Evolutionary conservation across 2,113 vertebrate species (phyloP), one percentile per base, ranked within the genome.

Genomic region (Campylorhamphus procurvoides): DNA sequence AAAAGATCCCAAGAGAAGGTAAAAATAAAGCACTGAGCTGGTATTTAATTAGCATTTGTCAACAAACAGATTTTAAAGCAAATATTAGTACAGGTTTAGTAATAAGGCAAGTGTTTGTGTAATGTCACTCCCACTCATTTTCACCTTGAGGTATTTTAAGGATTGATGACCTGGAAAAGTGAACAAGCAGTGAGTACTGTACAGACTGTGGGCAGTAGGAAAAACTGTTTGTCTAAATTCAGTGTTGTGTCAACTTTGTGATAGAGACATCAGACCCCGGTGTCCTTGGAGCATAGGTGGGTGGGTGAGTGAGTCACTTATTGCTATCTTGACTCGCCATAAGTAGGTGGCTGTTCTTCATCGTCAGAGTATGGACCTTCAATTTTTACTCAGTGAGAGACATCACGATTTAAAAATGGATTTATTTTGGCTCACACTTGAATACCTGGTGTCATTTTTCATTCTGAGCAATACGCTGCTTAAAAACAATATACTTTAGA

Each of bases 261-360:
- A 89, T 16, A 84, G 52, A 93, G 73, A 75, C 73, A 59, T 74
- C 56, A 63, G 84, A 39, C 60, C 60, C 47, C 44, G 56, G 63
- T 86, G 87, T 90, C 94, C 95, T 89, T 84, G 93, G 60, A 78
- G 86, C 28, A 73, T 90, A 66, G 93, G 96, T 94, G 95, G 83
- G 86, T 0, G 52, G 56, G 60, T 97, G 95, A 97, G 60, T 97
- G 95, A 97, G 80, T 95, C 96, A 96, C 83, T 94, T 71, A 92
- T 20, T 95, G 80, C 80, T 92, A 18, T 84, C 93, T 93, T 92
- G 44, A 86, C 47, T 49, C 84, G 63, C 92, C 50, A 9, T 92
- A 90, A 93, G 93, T 93, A 94, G 95, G 91, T 95, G 94, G 80
- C 86, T 94, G 52, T 92, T 89, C 86, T 81, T 52, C 0, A 0